Evolutionary conservation across 2,113 vertebrate genomes (phyloP).

Genomic region (Nesogale talazaci): DNA sequence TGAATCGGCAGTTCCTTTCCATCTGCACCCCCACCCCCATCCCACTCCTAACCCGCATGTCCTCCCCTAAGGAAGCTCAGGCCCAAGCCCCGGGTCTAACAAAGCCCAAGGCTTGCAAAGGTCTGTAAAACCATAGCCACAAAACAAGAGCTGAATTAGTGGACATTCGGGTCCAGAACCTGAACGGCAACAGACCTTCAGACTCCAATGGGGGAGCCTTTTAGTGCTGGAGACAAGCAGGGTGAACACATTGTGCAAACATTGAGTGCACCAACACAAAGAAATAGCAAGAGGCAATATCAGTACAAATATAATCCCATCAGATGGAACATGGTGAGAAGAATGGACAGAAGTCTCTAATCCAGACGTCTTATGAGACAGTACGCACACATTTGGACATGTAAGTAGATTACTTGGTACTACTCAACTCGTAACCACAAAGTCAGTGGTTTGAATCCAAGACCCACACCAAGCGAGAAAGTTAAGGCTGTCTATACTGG

Average conservation of each 20-base stretch:
- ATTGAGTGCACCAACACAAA: conserved; percentile 60
- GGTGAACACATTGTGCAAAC: background rate
- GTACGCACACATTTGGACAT: conserved; percentile 68
- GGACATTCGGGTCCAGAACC: conserved; percentile 28
- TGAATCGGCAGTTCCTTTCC: background rate
- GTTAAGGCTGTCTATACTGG: too few relatives aligned
- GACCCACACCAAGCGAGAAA: too few relatives aligned
- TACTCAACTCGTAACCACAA: too few relatives aligned
- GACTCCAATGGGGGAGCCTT: background rate
- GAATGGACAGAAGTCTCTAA: conserved; percentile 48
- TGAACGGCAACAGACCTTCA: conserved; percentile 61
- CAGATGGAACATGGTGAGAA: conserved; percentile 64
- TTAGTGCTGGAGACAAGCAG: background rate
- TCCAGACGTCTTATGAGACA: conserved; percentile 65
- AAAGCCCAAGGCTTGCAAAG: background rate
- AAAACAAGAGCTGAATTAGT: background rate
- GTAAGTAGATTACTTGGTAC: background rate
- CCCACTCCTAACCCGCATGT: too few relatives aligned
- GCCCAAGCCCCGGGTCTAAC: background rate
- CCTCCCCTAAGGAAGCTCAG: background rate
- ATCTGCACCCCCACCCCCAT: background rate
- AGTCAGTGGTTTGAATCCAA: too few relatives aligned
- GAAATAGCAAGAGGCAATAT: conserved; percentile 55
- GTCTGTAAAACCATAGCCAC: background rate
- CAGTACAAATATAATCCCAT: conserved; percentile 53